Conservation (phyloP, 2,888 invertebrate genomes). For the Allacma fusca region DNA sequence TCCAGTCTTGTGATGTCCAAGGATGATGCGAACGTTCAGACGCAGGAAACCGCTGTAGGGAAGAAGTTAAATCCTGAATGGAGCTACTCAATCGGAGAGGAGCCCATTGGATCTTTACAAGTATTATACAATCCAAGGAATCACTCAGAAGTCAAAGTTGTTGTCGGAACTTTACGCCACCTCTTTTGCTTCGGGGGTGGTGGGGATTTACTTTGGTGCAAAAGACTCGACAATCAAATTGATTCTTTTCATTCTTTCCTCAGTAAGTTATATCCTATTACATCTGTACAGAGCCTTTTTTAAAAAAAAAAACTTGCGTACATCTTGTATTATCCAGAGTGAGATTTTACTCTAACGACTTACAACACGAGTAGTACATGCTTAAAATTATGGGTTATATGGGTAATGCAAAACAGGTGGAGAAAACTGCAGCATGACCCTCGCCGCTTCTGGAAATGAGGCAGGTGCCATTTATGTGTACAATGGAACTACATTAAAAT, state of each 20-base stretch:
- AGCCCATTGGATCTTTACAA: conserved; percentile 71
- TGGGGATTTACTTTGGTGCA: conserved; percentile 81
- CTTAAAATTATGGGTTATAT: not conserved
- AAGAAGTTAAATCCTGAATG: conserved; percentile 78
- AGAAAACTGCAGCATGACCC: conserved; percentile 53
- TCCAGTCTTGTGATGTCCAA: conserved; percentile 73
- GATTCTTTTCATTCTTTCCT: conserved; percentile 74
- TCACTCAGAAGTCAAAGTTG: conserved; percentile 72
- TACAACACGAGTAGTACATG: not conserved
- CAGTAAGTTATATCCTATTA: conserved; percentile 49
- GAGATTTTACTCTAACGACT: no score
- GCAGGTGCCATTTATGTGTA: conserved; percentile 84
- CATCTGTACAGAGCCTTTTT: not conserved
- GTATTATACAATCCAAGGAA: conserved; percentile 68
- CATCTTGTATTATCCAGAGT: no score
- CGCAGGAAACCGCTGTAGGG: conserved; percentile 64
- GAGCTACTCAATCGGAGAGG: conserved; percentile 83
- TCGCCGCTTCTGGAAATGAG: conserved; percentile 71
- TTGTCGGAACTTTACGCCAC: conserved; percentile 85
- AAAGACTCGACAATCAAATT: conserved; percentile 84
- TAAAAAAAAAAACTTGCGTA: no score
- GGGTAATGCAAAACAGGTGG: conserved; percentile 17
- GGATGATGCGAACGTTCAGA: conserved; percentile 68
- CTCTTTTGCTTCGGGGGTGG: conserved; percentile 81
- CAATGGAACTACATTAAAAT: conserved; percentile 81